phyloP scores from a whole-genome alignment of 2,113 vertebrate species.

The Pseudonaja textilis region DNA sequence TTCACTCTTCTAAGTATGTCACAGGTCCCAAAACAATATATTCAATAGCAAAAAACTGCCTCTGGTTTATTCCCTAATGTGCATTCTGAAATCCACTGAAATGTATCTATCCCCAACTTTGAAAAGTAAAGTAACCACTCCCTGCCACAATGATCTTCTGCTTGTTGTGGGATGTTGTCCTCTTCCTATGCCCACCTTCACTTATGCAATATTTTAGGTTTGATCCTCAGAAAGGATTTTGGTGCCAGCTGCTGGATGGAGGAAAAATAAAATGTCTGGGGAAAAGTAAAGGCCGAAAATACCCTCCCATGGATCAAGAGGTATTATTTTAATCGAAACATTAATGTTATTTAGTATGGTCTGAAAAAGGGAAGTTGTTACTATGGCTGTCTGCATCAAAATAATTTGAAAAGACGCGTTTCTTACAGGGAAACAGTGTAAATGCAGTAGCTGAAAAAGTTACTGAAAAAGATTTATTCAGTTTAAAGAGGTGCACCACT shows the following conservation, averaged over 20 bases:
- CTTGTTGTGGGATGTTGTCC: neutral
- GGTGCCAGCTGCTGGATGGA: conserved; percentile 94
- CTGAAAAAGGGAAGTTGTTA: neutral
- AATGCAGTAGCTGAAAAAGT: neutral
- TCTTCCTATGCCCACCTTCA: conserved; percentile 4
- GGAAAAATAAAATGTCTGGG: conserved; percentile 97
- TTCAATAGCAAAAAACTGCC: conserved; percentile 22
- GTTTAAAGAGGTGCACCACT: neutral
- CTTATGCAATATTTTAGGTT: conserved; percentile 73
- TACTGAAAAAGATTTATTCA: neutral
- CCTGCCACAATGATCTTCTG: conserved; percentile 9
- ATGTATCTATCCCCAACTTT: conserved; percentile 27
- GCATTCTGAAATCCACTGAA: neutral
- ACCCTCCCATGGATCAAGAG: conserved; percentile 92
- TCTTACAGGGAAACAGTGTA: neutral
- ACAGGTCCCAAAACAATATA: conserved; percentile 56
- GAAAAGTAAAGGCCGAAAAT: conserved; percentile 94
- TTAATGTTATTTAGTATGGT: neutral
- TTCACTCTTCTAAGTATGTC: conserved; percentile 57
- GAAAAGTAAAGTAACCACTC: accelerated
- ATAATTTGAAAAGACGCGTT: neutral
- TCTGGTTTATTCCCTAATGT: conserved; percentile 34
- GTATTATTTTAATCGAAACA: conserved; percentile 62
- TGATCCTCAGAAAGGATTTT: conserved; percentile 97
- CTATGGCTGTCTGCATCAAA: neutral